Evolutionary conservation across 2,797 vertebrate species (phyloP), one percentile per base, ranked within the genome.

Genomic region (Macropodus opercularis): DNA sequence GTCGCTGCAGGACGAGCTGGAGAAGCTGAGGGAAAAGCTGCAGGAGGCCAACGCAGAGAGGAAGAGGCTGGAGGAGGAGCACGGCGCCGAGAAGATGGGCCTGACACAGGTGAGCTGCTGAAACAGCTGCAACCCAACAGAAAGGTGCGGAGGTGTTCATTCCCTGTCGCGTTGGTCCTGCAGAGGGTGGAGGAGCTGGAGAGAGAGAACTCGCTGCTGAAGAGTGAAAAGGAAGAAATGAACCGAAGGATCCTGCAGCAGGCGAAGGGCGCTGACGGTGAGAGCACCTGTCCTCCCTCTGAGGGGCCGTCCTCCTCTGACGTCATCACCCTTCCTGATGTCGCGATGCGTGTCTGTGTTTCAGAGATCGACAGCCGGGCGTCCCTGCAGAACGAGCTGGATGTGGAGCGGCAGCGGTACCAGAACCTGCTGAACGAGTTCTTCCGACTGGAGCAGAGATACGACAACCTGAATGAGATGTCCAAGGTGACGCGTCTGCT

Each of bases 351-450:
- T 35, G 19, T 52, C n/a, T 53, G 32, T 72, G 10, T 77, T 6
- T 29, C 71, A 92, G 91, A 58, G 38, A 65, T 83, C 6, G 52
- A 41, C 22, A 65, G 65, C 52, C 79, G 44, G 11, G 89, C 47
- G 12, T 81, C 76, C 0, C 78, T 95, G 70, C 92, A 93, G 83
- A 81, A 83, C 0, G 97, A 98, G 41, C 85, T 98, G 70, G 93
- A 98, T 9, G 93, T 91, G 0, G 96, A 98, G 63, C 81, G 96
- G 0, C 90, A 91, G 43, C 93, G 94, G 11, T 95, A 99, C 76
- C 97, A 99, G 90, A 97, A 95, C 52, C 91, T 98, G 0, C 87
- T 99, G n/a, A 96, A 96, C 77, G 96, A 98, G 27, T 96, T 93
- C 79, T 95, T 94, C 0, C 84, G 90, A 35, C 75, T 98, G 86